Conservation (phyloP, 2,113 vertebrate genomes). For the Eretmochelys imbricata region DNA sequence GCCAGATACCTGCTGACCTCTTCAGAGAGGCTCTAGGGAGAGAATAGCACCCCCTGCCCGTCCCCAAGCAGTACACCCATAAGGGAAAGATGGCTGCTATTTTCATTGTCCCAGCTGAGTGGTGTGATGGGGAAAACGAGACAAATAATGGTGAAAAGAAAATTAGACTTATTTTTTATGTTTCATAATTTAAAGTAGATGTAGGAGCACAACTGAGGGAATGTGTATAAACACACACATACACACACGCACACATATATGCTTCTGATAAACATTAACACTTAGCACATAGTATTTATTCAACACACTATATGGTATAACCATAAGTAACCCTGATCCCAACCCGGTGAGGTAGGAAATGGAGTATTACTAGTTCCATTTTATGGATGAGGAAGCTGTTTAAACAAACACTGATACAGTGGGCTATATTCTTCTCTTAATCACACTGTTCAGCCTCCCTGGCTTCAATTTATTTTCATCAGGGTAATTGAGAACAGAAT, state of each 20-base stretch:
- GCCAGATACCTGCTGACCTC: not conserved
- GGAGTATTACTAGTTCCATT: too few species aligned
- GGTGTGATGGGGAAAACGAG: not conserved
- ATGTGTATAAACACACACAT: too few species aligned
- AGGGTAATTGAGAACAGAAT: rapidly evolving
- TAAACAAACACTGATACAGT: not conserved
- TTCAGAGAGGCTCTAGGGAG: not conserved
- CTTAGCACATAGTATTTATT: not conserved
- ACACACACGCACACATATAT: not conserved
- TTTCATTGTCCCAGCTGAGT: not conserved
- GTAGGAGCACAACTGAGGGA: not conserved
- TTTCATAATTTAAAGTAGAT: not conserved
- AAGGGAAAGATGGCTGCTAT: not conserved
- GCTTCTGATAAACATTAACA: not conserved
- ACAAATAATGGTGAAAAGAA: not conserved
- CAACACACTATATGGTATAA: not conserved
- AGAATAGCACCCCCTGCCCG: not conserved
- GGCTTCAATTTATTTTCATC: not conserved
- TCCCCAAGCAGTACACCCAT: not conserved
- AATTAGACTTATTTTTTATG: not conserved
- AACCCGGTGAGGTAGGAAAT: not conserved
- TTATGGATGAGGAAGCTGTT: not conserved
- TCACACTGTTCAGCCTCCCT: not conserved
- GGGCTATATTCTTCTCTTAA: not conserved
- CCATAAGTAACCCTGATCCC: not conserved